Evolutionary conservation across 2,888 invertebrate genomes (phyloP).

Genomic region (Diabrotica balteata): DNA sequence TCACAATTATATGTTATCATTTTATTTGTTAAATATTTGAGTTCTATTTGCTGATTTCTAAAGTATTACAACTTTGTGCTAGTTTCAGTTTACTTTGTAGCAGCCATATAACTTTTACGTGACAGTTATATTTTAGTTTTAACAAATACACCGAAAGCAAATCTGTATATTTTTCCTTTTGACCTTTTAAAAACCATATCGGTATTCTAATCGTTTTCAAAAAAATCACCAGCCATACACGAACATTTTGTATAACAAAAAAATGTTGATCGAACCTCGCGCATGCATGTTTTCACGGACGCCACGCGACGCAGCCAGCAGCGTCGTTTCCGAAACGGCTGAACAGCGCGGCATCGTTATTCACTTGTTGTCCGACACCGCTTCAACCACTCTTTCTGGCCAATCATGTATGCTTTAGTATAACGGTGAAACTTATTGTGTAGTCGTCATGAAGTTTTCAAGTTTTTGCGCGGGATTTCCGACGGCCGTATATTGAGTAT

Average conservation of each 20-base stretch:
- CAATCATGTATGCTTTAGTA: conserved; percentile 34
- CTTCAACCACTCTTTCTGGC: conserved; percentile 30
- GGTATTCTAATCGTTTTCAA: too few species aligned
- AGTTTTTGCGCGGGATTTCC: conserved; percentile 30
- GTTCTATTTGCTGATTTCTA: too few species aligned
- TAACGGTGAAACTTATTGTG: conserved; percentile 24
- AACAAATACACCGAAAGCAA: too few species aligned
- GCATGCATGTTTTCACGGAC: conserved; percentile 4
- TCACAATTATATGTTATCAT: too few species aligned
- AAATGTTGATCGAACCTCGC: neutral
- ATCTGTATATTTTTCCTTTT: too few species aligned
- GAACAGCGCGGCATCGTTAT: conserved; percentile 24
- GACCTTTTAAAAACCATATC: too few species aligned
- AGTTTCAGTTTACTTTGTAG: too few species aligned
- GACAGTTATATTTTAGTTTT: too few species aligned
- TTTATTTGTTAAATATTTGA: too few species aligned
- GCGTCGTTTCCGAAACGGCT: conserved; percentile 19
- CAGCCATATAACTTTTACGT: too few species aligned
- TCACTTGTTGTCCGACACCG: conserved; percentile 41
- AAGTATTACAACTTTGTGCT: too few species aligned
- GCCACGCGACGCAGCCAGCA: conserved; percentile 19
- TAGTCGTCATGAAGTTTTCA: conserved; percentile 25
- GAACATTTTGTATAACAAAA: neutral
- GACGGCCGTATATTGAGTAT: conserved; percentile 7
- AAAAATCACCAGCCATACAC: too few species aligned